Conservation (phyloP, 2,797 vertebrate species). For the Macrochelys suwanniensis region DNA sequence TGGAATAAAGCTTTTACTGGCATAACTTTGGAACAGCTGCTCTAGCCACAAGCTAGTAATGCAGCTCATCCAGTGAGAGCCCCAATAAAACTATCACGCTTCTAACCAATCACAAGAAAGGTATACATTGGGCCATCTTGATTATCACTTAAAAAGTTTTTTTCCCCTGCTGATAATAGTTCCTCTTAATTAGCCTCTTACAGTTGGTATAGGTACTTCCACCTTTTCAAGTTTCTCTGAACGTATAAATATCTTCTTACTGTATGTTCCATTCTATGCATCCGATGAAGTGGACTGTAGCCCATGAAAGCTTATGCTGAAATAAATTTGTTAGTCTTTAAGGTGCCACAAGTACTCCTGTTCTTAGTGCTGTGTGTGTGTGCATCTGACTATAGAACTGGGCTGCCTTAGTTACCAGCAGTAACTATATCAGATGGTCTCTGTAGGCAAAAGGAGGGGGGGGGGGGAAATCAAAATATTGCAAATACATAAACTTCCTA, state of each 20-base stretch:
- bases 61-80: neutral
- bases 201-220: no score
- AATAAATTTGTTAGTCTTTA: no score
- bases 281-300: no score
- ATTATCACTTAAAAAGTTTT: no score
- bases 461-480: conserved; percentile 11
- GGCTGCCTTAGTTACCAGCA: conserved; percentile 65
- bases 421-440: conserved; percentile 69
- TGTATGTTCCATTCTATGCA: no score
- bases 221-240: no score
- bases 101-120: neutral
- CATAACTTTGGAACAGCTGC: neutral
- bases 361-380: neutral
- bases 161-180: no score
- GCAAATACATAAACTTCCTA: conserved; percentile 38
- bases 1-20: neutral
- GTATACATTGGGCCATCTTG: neutral
- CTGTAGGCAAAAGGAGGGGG: conserved; percentile 26
- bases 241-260: no score
- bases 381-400: conserved; percentile 32
- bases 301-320: no score
- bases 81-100: neutral
- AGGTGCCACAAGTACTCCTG: no score
- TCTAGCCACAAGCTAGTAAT: neutral
- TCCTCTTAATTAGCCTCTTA: no score